These are phyloP conservation scores for Drosophila ficusphila DNA, from an alignment of 1,140 invertebrate genomes.

Conservation along the genomic window DNA sequence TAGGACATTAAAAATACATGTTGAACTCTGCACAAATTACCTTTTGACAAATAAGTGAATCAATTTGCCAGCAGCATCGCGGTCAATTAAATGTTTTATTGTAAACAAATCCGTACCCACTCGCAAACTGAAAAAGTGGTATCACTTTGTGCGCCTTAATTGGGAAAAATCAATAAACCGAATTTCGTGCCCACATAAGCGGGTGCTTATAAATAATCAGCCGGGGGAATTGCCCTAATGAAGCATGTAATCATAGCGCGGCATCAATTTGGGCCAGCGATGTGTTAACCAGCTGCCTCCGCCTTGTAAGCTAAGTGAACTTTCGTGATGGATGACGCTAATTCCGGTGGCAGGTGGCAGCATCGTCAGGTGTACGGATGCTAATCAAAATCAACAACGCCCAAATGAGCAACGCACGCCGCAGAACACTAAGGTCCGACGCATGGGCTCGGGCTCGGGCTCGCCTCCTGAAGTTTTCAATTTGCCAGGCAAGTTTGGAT, in stretches of 20 bases:
- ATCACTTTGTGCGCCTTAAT: background rate
- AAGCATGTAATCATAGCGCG: constrained; percentile 49
- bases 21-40: background rate
- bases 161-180: constrained; percentile 35
- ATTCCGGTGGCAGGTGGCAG: constrained; percentile 41
- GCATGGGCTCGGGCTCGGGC: constrained; percentile 2
- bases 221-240: constrained; percentile 30
- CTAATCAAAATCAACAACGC: constrained; percentile 68
- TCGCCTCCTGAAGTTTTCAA: constrained; percentile 40
- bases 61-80: background rate
- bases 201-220: constrained; percentile 17
- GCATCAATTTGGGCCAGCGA: constrained; percentile 50
- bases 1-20: constrained; percentile 4
- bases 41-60: constrained; percentile 6
- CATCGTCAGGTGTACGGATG: constrained; percentile 24
- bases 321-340: constrained; percentile 68
- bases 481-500: constrained; percentile 27
- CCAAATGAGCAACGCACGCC: constrained; percentile 61
- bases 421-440: constrained; percentile 5
- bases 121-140: constrained; percentile 8
- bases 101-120: constrained; percentile 12
- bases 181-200: constrained; percentile 24
- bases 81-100: constrained; percentile 5
- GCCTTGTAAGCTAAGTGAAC: constrained; percentile 29
- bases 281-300: constrained; percentile 59